Evolutionary conservation across 1,140 invertebrate genomes (phyloP).

Genomic region (Lordiphosa collinella): DNA sequence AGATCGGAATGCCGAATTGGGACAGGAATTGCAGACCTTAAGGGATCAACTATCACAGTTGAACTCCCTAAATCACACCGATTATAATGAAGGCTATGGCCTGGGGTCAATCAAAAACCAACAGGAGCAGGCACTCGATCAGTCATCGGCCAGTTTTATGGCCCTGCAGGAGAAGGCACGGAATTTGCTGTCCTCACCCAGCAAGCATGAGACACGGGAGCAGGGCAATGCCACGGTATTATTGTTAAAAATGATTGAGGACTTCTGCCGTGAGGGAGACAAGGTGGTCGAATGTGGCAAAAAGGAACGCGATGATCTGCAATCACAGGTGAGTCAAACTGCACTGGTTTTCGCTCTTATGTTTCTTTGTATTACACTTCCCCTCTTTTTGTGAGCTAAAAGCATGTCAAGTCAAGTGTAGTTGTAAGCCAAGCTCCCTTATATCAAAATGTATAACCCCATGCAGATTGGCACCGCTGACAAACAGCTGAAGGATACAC

Average conservation of each 20-base stretch:
- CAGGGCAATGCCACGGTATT: constrained; percentile 79
- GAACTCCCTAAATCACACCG: constrained; percentile 81
- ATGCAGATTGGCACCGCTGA: constrained; percentile 88
- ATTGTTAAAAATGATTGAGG: constrained; percentile 83
- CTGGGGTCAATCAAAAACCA: constrained; percentile 60
- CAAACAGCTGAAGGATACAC: constrained; percentile 86
- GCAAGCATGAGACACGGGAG: constrained; percentile 67
- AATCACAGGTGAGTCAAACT: constrained; percentile 83
- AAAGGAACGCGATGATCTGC: constrained; percentile 85
- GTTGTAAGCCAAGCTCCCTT: constrained; percentile 13
- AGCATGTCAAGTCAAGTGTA: constrained; percentile 44
- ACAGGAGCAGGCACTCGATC: constrained; percentile 30
- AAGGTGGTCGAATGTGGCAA: constrained; percentile 83
- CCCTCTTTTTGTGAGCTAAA: constrained; percentile 34
- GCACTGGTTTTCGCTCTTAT: no score
- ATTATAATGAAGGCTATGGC: constrained; percentile 83
- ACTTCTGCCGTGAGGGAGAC: constrained; percentile 83
- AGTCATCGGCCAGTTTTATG: constrained; percentile 65
- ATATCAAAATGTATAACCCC: constrained; percentile 27
- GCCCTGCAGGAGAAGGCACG: constrained; percentile 81
- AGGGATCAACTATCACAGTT: constrained; percentile 81
- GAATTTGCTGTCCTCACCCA: constrained; percentile 78
- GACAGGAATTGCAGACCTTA: constrained; percentile 81
- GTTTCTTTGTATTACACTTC: background rate
- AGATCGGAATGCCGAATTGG: constrained; percentile 81